Conservation (phyloP, 2,888 invertebrate genomes). For the Anthophora plumipes region DNA sequence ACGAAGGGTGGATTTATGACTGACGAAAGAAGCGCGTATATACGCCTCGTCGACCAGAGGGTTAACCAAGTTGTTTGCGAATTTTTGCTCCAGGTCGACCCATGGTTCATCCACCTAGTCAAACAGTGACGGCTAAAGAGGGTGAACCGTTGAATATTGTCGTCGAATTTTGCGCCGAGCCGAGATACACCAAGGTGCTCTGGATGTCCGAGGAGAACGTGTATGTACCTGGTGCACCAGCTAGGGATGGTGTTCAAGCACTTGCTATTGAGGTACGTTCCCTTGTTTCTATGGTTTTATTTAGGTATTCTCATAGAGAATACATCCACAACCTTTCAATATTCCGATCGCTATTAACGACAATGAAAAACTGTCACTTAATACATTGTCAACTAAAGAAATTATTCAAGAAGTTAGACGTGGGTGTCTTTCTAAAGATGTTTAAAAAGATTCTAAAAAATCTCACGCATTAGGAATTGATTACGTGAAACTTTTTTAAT, state of each 20-base stretch:
- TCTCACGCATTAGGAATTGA: too few species aligned
- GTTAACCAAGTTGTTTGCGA: slow-evolving; percentile 53
- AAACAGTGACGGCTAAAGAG: slow-evolving; percentile 89
- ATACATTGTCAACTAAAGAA: too few species aligned
- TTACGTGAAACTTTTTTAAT: too few species aligned
- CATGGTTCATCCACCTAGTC: slow-evolving; percentile 88
- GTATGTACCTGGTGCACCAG: slow-evolving; percentile 86
- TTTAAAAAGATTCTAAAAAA: too few species aligned
- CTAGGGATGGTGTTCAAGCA: slow-evolving; percentile 82
- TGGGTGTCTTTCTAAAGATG: too few species aligned
- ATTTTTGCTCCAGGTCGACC: slow-evolving; percentile 87
- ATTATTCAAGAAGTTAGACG: too few species aligned
- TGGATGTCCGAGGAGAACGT: slow-evolving; percentile 87
- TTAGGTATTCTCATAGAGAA: background rate
- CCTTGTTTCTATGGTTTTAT: background rate
- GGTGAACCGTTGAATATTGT: slow-evolving; percentile 89
- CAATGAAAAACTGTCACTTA: too few species aligned
- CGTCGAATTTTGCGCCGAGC: slow-evolving; percentile 92
- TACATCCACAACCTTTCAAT: too few species aligned
- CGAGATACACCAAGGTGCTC: slow-evolving; percentile 87
- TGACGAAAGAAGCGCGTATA: slow-evolving; percentile 22
- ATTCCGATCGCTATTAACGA: too few species aligned
- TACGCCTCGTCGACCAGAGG: slow-evolving; percentile 22
- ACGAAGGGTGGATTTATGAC: slow-evolving; percentile 52
- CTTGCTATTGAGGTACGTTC: slow-evolving; percentile 78